Evolutionary conservation across 1,140 invertebrate genomes (phyloP).

Genomic region (Brachionus calyciflorus): DNA sequence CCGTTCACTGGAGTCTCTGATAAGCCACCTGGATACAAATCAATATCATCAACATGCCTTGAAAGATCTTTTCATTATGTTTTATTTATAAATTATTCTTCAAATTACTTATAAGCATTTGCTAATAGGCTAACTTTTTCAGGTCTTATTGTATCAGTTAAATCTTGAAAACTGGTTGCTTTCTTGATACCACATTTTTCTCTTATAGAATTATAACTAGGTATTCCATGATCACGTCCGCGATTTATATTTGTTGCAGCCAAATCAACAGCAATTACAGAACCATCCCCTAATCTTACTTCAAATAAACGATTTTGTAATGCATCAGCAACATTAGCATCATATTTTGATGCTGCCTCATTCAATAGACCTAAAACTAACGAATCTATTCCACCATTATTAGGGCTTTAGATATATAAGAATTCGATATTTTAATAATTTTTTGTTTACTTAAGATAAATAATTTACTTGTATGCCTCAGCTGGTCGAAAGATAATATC

Average conservation of each 20-base stretch:
- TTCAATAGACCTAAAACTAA: conserved; percentile 24
- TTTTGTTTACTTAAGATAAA: neutral
- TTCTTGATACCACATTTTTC: conserved; percentile 66
- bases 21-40: conserved; percentile 66
- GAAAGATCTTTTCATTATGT: neutral
- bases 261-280: conserved; percentile 66
- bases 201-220: conserved; percentile 82
- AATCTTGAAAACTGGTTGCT: conserved; percentile 38
- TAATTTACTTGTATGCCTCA: conserved; percentile 42
- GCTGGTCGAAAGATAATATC: conserved; percentile 37
- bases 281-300: conserved; percentile 21
- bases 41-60: conserved; percentile 50
- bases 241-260: conserved; percentile 95
- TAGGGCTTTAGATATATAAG: neutral
- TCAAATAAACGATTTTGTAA: conserved; percentile 34
- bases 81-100: no score
- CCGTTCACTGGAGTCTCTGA: conserved; percentile 78
- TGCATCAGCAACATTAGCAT: conserved; percentile 25
- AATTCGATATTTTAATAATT: neutral
- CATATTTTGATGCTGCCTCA: conserved; percentile 43
- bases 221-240: conserved; percentile 86
- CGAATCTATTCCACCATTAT: conserved; percentile 18
- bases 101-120: conserved; percentile 21
- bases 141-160: neutral
- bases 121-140: conserved; percentile 5